Conservation (phyloP, 2,888 invertebrate species). For the Syrista parreyssii region DNA sequence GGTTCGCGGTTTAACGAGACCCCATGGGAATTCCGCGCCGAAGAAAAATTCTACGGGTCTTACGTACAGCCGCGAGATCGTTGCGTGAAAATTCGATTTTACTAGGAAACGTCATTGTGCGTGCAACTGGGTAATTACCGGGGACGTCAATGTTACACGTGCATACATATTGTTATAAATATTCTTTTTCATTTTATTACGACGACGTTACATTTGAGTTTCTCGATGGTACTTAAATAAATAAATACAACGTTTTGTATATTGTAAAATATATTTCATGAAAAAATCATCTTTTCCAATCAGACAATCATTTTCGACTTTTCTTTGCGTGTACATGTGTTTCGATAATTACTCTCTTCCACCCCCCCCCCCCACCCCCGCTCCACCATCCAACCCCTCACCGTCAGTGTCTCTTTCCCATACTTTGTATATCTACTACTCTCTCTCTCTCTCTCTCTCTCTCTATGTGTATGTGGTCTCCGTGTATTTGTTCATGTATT, state of each 20-base stretch:
- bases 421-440: slow-evolving; percentile 21
- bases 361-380: too few relatives aligned
- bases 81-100: too few relatives aligned
- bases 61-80: background rate
- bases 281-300: slow-evolving; percentile 59
- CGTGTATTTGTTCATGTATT: too few relatives aligned
- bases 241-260: slow-evolving; percentile 24
- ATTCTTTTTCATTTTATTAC: background rate
- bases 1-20: too few relatives aligned
- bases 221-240: background rate
- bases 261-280: slow-evolving; percentile 62
- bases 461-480: slow-evolving; percentile 2
- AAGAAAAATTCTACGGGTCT: background rate
- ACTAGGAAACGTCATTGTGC: too few relatives aligned
- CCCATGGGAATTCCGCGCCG: background rate
- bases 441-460: slow-evolving; percentile 9
- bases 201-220: background rate
- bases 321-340: too few relatives aligned
- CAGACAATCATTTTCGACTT: slow-evolving; percentile 51
- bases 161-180: background rate
- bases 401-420: too few relatives aligned
- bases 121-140: too few relatives aligned
- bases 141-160: too few relatives aligned
- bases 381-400: too few relatives aligned
- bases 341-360: too few relatives aligned